A percentile compares a stretch with the other conserved stretches of the same genome.
Conservation (phyloP, 2,113 vertebrate genomes). For the Petroica traversi region DNA sequence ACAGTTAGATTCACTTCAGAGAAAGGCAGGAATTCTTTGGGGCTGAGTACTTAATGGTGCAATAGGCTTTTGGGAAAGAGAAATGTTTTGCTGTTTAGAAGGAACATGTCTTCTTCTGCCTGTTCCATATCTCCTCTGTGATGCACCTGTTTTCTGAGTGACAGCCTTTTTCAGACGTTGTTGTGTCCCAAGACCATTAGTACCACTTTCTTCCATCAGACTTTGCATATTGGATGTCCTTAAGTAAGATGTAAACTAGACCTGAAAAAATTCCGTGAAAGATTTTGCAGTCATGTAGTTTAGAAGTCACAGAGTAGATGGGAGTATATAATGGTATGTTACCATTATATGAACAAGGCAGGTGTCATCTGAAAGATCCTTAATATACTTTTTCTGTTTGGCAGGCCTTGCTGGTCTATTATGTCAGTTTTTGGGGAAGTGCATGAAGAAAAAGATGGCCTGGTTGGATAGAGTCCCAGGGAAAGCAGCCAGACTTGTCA, state of each 20-base stretch:
- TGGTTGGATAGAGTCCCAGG: neutral
- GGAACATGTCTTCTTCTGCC: neutral
- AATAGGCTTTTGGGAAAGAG: neutral
- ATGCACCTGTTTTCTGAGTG: neutral
- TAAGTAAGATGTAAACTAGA: neutral
- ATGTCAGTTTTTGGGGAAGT: neutral
- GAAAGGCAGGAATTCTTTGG: neutral
- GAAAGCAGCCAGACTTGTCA: neutral
- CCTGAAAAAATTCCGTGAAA: neutral
- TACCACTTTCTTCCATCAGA: neutral
- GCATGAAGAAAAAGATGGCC: neutral
- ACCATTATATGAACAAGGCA: neutral
- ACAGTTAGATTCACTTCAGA: neutral
- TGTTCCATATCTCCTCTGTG: neutral
- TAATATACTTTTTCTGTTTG: neutral
- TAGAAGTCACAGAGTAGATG: neutral
- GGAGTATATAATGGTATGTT: neutral
- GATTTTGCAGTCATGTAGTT: neutral
- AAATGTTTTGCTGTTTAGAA: neutral
- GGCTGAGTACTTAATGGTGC: neutral
- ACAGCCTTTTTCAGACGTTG: neutral
- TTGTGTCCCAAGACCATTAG: neutral
- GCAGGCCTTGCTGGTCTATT: neutral
- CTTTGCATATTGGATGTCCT: neutral
- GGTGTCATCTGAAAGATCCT: neutral